These are phyloP conservation scores for Tenebrio molitor DNA, from an alignment of 1,140 invertebrate species.

Conservation along the genomic window DNA sequence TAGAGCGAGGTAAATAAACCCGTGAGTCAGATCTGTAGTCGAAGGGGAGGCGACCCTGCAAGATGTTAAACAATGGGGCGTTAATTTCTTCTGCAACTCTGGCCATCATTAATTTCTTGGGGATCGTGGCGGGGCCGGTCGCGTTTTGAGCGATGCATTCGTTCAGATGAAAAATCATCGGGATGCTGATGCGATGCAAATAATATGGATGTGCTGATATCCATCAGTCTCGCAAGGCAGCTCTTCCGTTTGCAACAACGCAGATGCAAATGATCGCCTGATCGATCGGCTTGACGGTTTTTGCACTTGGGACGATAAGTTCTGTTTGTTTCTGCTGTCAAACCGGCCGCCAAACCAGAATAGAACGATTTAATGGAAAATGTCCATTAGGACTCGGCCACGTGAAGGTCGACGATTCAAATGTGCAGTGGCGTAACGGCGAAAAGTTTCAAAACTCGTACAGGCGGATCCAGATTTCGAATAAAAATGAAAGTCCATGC, in stretches of 20 bases:
- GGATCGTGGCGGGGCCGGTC: constrained; percentile 6
- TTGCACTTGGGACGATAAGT: no score
- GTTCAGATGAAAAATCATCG: constrained; percentile 38
- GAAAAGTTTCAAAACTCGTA: no score
- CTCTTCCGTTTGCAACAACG: constrained; percentile 21
- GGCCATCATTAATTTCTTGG: constrained; percentile 35
- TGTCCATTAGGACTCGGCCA: no score
- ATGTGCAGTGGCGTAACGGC: no score
- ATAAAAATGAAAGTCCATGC: no score
- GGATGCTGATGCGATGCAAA: constrained; percentile 20
- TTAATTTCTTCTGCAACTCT: constrained; percentile 23
- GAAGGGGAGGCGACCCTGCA: neutral
- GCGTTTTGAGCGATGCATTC: constrained; percentile 23
- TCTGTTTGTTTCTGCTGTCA: no score
- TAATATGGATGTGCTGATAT: constrained; percentile 1
- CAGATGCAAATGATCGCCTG: constrained; percentile 19
- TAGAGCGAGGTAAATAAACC: constrained; percentile 30
- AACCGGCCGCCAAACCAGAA: no score
- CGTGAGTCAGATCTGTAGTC: neutral
- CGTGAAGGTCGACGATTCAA: no score
- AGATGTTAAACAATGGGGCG: constrained; percentile 32
- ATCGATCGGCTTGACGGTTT: constrained; percentile 14
- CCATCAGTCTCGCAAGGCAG: neutral
- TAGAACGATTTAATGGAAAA: no score
- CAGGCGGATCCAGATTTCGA: no score